phyloP scores from a whole-genome alignment of 2,797 vertebrate genomes.

The Hydrocynus forskahlii region DNA sequence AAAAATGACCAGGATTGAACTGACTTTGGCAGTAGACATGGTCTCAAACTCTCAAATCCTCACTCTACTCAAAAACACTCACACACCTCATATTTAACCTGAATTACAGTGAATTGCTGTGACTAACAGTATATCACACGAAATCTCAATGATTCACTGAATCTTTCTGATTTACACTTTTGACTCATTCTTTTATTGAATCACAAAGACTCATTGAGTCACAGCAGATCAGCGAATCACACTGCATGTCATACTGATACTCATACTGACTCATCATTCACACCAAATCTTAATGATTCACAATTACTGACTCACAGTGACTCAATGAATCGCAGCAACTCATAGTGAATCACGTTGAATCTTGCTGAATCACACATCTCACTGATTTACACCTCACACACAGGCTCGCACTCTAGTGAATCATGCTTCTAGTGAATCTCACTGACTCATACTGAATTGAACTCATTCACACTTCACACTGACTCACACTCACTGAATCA shows the following conservation, averaged over 20 bases:
- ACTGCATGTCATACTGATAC: background rate
- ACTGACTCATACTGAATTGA: background rate
- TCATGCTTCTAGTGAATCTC: background rate
- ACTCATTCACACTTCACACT: background rate
- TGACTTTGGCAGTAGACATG: conserved; percentile 36
- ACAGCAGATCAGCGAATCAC: background rate
- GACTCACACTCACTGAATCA: background rate
- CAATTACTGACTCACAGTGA: background rate
- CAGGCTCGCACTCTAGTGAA: background rate
- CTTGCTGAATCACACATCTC: too few relatives aligned
- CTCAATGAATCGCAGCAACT: background rate
- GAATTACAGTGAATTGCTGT: background rate
- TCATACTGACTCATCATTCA: background rate
- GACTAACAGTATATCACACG: background rate
- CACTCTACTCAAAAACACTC: background rate
- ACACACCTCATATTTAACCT: background rate
- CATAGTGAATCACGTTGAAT: background rate
- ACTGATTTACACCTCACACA: background rate
- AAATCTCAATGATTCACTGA: background rate
- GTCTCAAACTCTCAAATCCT: background rate
- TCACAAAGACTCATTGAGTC: background rate
- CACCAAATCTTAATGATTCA: background rate
- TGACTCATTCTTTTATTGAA: too few relatives aligned
- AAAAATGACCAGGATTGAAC: conserved; percentile 19
- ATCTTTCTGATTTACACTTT: background rate